phyloP scores from a whole-genome alignment of 2,888 invertebrate genomes.

The Emmelina monodactyla region DNA sequence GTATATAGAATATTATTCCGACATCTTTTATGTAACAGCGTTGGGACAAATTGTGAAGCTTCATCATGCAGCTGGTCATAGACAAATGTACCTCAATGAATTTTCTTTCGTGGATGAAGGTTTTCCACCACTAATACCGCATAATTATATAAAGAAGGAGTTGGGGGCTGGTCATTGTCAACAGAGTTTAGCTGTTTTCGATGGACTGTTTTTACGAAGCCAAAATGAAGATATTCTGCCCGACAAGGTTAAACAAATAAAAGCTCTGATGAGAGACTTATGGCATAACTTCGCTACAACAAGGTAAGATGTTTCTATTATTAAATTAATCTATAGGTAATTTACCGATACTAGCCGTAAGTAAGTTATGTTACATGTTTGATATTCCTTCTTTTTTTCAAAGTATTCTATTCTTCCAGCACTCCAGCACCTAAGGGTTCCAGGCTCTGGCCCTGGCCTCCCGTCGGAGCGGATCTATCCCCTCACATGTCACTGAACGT shows the following conservation, averaged over 20 bases:
- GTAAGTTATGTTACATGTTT: too few relatives aligned
- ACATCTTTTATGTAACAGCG: too few relatives aligned
- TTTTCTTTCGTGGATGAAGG: conserved; percentile 16
- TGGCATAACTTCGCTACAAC: conserved; percentile 22
- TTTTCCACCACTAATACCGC: conserved; percentile 10
- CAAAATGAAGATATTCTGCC: conserved; percentile 9
- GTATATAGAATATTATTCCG: conserved; percentile 19
- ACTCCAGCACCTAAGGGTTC: not conserved
- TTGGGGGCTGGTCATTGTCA: conserved; percentile 7
- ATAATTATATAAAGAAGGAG: conserved; percentile 17
- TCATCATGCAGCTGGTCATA: conserved; percentile 19
- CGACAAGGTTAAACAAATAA: conserved; percentile 16
- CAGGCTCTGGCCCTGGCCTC: too few relatives aligned
- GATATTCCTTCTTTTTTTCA: too few relatives aligned
- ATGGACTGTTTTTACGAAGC: not conserved
- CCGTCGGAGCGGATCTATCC: not conserved
- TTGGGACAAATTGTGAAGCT: too few relatives aligned
- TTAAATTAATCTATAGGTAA: too few relatives aligned
- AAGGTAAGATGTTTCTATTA: too few relatives aligned
- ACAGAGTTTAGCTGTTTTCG: conserved; percentile 6
- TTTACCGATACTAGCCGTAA: too few relatives aligned
- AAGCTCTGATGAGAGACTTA: conserved; percentile 16
- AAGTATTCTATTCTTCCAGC: not conserved
- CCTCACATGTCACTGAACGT: not conserved
- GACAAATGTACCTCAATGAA: conserved; percentile 18